Percentiles rank a stretch among this genome's conserved stretches.
Conservation (phyloP, 2,797 vertebrate species). For the Lophotriccus pileatus region DNA sequence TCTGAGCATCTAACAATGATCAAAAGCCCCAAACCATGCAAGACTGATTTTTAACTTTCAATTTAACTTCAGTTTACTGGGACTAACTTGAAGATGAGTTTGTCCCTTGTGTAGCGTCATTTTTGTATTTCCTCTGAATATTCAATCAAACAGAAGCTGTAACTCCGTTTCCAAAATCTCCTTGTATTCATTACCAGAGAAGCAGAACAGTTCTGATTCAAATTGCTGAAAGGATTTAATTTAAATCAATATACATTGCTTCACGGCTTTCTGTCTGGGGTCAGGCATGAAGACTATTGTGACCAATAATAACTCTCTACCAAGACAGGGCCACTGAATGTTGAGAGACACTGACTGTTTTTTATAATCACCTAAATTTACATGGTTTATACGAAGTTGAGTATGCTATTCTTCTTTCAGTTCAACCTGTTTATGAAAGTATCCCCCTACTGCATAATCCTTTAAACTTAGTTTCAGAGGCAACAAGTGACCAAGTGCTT, state of each 20-base stretch:
- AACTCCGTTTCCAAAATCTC: neutral
- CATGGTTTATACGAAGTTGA: neutral
- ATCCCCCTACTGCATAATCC: neutral
- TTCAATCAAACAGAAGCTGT: neutral
- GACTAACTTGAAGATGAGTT: neutral
- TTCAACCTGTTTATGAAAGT: neutral
- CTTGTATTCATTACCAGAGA: slow-evolving; percentile 12
- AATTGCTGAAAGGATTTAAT: neutral
- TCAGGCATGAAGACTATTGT: neutral
- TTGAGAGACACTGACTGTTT: neutral
- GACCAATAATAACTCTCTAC: neutral
- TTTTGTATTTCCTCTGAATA: neutral
- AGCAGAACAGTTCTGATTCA: slow-evolving; percentile 6
- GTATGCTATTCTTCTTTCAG: neutral
- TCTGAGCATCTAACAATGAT: neutral
- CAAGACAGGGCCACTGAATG: neutral
- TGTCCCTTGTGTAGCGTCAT: neutral
- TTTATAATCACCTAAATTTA: neutral
- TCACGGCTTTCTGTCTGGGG: neutral
- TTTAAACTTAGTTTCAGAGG: neutral
- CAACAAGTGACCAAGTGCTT: neutral
- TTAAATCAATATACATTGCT: neutral
- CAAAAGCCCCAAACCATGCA: neutral
- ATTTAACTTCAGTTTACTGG: neutral
- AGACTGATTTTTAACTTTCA: neutral